Evolutionary conservation across 2,113 vertebrate genomes (phyloP), one percentile per base, ranked within the genome.

Genomic region (Entelurus aequoreus): DNA sequence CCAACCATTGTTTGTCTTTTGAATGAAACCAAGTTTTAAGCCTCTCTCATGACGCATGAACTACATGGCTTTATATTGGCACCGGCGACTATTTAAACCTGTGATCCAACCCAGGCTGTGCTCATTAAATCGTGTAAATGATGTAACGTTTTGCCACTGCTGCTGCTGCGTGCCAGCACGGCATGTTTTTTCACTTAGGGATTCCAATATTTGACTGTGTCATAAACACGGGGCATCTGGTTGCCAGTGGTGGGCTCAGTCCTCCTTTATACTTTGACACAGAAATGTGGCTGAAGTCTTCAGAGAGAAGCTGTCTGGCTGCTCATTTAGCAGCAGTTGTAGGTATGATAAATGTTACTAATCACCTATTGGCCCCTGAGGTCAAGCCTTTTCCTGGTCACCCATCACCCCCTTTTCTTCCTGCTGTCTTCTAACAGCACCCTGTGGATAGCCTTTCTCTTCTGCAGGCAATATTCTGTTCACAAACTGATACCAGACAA

Each of bases 291-390:
- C 60, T 62, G 50, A 73, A 59, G 68, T 77, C 79, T 74, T 69
- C 52, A 51, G 59, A 74, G 72, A 64, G 65, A 73, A 66, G 67
- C 74, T 74, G 68, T 62, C 62, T 68, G 71, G 63, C 75, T 80
- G 79, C 76, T 84, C 77, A 57, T 81, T 77, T 60, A 74, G 69
- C 72, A 78, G 73, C 75, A 70, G 40, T 58, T 8, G 9, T 59
- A 72, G 83, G 68, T 76, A 80, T 90, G 86, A 90, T 88, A 81
- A 84, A 91, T 89, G 89, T 73, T 84, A 70, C 83, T 84, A 60
- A 85, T 88, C 81, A 88, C 86, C 88, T 84, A 64, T 84, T 81
- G 83, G 84, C 83, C 83, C 65, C 2, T 1, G 64, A 80, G 86
- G 86, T 90, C 84, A 79, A 82, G 59, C 74, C 58, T 71, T 62